Evolutionary conservation across 2,888 invertebrate genomes (phyloP).

Genomic region (Cheilosia vulpina): DNA sequence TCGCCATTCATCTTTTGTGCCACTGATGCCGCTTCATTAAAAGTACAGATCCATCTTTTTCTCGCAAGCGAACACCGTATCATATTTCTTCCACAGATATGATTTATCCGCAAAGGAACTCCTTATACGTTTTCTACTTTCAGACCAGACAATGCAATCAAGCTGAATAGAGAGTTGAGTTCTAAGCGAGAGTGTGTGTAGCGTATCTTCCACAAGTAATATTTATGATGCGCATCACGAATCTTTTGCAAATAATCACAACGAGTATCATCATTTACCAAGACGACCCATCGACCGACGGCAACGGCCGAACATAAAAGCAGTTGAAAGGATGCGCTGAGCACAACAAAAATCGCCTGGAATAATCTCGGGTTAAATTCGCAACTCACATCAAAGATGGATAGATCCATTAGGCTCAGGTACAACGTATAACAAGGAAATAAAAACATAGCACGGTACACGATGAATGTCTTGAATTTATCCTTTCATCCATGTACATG

Average conservation of each 20-base stretch:
- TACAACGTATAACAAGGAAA: background rate
- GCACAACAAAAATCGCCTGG: background rate
- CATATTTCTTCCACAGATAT: background rate
- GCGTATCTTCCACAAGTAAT: background rate
- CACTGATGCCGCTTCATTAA: conserved; percentile 37
- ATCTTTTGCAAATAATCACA: conserved; percentile 18
- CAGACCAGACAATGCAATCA: conserved; percentile 20
- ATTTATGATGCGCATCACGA: conserved; percentile 64
- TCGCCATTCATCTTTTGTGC: conserved; percentile 21
- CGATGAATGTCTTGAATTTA: conserved; percentile 27
- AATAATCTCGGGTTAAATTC: conserved; percentile 17
- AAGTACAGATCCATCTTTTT: conserved; percentile 21
- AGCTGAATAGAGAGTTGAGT: conserved; percentile 20
- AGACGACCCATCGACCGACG: background rate
- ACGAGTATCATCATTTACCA: conserved; percentile 46
- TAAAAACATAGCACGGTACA: conserved; percentile 15
- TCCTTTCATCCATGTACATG: conserved; percentile 36
- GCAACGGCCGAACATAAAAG: background rate
- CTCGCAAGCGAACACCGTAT: background rate
- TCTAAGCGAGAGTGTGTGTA: background rate
- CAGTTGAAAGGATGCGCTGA: background rate
- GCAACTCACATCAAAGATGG: background rate
- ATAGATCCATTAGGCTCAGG: conserved; percentile 31
- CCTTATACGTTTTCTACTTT: background rate
- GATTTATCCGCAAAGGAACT: conserved; percentile 44